Evolutionary conservation across 2,113 vertebrate genomes (phyloP).

Genomic region (Platichthys flesus): DNA sequence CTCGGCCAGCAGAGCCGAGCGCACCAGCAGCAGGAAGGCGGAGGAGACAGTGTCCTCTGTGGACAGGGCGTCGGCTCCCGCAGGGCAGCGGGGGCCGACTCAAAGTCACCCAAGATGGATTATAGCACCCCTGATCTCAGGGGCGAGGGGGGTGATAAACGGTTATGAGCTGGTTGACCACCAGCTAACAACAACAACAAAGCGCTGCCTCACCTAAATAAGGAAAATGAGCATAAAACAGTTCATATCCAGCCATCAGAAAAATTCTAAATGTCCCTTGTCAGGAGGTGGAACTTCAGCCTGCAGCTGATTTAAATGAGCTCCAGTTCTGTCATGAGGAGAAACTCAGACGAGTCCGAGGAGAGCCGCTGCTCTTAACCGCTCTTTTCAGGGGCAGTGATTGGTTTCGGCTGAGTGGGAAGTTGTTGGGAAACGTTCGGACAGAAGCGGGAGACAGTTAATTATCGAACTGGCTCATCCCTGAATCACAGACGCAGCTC

Average conservation of each 20-base stretch:
- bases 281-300: slow-evolving; percentile 1
- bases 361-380: not conserved
- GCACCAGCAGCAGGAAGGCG: slow-evolving; percentile 72
- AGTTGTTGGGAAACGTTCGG: slow-evolving; percentile 28
- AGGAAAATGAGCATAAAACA: not conserved
- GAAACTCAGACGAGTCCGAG: slow-evolving; percentile 2
- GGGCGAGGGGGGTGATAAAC: slow-evolving; percentile 2
- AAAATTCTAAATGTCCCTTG: not conserved
- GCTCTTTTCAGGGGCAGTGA: not conserved
- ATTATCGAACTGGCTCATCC: slow-evolving; percentile 18
- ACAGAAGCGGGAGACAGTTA: slow-evolving; percentile 1
- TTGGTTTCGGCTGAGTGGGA: slow-evolving; percentile 3
- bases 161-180: slow-evolving; percentile 14
- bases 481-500: not conserved
- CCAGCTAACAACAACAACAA: slow-evolving; percentile 19
- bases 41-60: slow-evolving; percentile 70
- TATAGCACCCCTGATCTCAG: slow-evolving; percentile 27
- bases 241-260: slow-evolving; percentile 6
- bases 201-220: not conserved
- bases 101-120: slow-evolving; percentile 30
- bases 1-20: slow-evolving; percentile 83
- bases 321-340: slow-evolving; percentile 15
- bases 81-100: slow-evolving; percentile 64
- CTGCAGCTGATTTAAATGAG: slow-evolving; percentile 11
- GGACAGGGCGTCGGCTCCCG: slow-evolving; percentile 67